Percentiles rank a stretch among this genome's conserved stretches.
Evolutionary conservation across 2,113 vertebrate genomes (phyloP).

Genomic region (Dicaeum eximium): DNA sequence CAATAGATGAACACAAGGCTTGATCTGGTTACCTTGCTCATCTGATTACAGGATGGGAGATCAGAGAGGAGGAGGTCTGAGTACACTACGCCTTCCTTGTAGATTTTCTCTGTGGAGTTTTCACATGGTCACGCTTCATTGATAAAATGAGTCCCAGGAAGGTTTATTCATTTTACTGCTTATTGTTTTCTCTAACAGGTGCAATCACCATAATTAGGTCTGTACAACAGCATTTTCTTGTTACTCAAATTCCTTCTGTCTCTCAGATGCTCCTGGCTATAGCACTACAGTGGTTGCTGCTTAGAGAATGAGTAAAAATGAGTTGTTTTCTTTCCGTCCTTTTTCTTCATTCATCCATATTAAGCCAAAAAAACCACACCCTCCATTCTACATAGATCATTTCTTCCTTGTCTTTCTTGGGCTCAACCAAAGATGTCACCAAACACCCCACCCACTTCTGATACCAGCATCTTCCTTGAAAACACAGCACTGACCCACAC

Average conservation of each 20-base stretch:
- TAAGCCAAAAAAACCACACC: slow-evolving; percentile 1
- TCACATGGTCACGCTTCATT: slow-evolving; percentile 22
- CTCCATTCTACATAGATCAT: not conserved
- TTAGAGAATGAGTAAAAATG: slow-evolving; percentile 34
- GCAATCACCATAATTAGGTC: slow-evolving; percentile 53
- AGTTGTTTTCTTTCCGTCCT: slow-evolving; percentile 15
- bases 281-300: not conserved
- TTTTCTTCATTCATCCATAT: slow-evolving; percentile 1
- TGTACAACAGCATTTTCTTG: slow-evolving; percentile 30
- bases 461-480: not conserved
- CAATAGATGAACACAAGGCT: not conserved
- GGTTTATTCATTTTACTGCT: slow-evolving; percentile 60
- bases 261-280: slow-evolving; percentile 46
- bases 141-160: slow-evolving; percentile 59
- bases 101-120: slow-evolving; percentile 28
- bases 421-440: not conserved
- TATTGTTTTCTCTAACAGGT: slow-evolving; percentile 65
- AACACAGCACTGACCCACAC: not conserved
- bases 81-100: not conserved
- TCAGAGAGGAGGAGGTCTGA: not conserved
- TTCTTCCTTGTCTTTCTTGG: not conserved
- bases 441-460: not conserved
- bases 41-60: not conserved
- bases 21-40: not conserved
- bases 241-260: slow-evolving; percentile 43